Evolutionary conservation across 2,888 invertebrate genomes (phyloP), one percentile per base, ranked within the genome.

Genomic region (Thysanoteuthis rhombus): DNA sequence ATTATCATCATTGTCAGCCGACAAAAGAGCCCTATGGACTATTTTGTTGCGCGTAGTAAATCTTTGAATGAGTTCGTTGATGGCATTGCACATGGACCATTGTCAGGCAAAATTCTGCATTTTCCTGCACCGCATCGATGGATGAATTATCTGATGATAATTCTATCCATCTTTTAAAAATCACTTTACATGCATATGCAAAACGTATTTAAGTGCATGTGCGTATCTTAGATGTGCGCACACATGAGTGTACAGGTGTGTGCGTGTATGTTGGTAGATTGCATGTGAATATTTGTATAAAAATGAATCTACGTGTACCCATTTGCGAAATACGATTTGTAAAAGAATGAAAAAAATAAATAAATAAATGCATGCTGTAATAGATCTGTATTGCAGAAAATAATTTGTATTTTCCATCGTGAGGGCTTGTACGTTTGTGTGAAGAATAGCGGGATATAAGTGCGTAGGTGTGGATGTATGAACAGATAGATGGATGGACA

Each of bases 91-190:
- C 75, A 75, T 25, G 75, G n/a, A 36, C 75, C 22, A 75, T 75
- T 75, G 75, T 75, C n/a, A 75, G 75, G 75, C 75, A 75, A 75
- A 75, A 75, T 75, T 75, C 75, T 75, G 75, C 75, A 75, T 75
- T 75, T 75, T n/a, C 36, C n/a, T 75, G 75, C 75, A 75, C 75
- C n/a, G 75, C 75, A 75, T 36, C 75, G n/a, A 36, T 12, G 75
- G 36, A 75, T 75, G 75, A 75, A 75, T 75, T 75, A 75, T 75
- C 36, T 36, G 75, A 75, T 75, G 75, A 75, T 75, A 75, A 75
- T 75, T 75, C n/a, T 16, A n/a, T 25, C 16, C n/a, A 36, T 36
- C n/a, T 75, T 75, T 75, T n/a, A 36, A 75, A 75, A 75, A 75
- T 75, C n/a, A 75, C 36, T n/a, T 36, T 75, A n/a, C 36, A n/a